Conservation (phyloP, 2,888 invertebrate species). For the Pollenia griseotomentosa region DNA sequence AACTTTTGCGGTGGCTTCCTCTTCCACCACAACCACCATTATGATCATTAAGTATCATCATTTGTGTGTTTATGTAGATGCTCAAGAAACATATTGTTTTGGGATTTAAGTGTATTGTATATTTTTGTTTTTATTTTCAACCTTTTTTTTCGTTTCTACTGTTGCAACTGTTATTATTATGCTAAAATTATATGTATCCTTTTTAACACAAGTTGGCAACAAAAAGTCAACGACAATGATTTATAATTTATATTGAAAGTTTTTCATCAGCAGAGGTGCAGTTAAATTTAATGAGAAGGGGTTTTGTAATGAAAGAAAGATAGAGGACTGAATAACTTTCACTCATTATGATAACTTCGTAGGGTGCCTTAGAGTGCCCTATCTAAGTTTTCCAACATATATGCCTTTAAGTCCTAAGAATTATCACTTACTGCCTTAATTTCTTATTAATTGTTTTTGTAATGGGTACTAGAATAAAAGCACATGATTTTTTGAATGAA, state of each 20-base stretch:
- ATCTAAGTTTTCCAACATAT: too few relatives aligned
- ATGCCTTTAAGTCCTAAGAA: too few relatives aligned
- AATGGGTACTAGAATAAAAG: too few relatives aligned
- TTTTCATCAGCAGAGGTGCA: conserved; percentile 30
- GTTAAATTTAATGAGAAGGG: neutral
- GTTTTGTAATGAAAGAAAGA: too few relatives aligned
- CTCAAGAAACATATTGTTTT: conserved; percentile 49
- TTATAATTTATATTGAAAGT: conserved; percentile 58
- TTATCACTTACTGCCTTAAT: too few relatives aligned
- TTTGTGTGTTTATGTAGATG: conserved; percentile 5
- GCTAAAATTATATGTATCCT: conserved; percentile 59
- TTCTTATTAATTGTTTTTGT: too few relatives aligned
- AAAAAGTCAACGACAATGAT: conserved; percentile 50
- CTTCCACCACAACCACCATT: conserved; percentile 1
- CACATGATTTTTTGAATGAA: too few relatives aligned
- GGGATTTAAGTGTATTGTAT: conserved; percentile 37
- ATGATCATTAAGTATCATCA: conserved; percentile 36
- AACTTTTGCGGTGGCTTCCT: neutral
- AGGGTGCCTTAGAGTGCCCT: too few relatives aligned
- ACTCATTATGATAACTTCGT: too few relatives aligned
- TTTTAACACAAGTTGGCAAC: conserved; percentile 32
- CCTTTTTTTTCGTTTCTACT: conserved; percentile 26
- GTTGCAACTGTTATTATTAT: conserved; percentile 51
- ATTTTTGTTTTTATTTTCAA: conserved; percentile 32
- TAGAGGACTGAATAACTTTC: too few relatives aligned